phyloP scores from a whole-genome alignment of 1,140 invertebrate species.

The Musca domestica region DNA sequence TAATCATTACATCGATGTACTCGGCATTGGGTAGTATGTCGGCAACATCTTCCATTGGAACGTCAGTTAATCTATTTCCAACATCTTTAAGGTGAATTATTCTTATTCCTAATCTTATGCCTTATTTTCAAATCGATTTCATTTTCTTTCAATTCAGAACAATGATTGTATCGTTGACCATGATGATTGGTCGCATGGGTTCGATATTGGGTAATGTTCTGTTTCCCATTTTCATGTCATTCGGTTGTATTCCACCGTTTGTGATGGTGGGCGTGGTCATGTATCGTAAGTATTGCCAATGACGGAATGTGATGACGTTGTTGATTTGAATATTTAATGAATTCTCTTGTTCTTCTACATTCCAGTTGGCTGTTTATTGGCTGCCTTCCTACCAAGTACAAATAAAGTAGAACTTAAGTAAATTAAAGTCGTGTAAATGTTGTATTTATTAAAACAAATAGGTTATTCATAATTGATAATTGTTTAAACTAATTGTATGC shows the following conservation, averaged over 20 bases:
- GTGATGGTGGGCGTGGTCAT: slow-evolving; percentile 46
- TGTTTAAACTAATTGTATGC: too few relatives aligned
- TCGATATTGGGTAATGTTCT: slow-evolving; percentile 44
- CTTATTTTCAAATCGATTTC: too few relatives aligned
- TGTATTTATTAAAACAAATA: too few relatives aligned
- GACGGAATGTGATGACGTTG: background rate
- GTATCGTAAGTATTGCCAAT: slow-evolving; percentile 37
- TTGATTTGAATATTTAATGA: background rate
- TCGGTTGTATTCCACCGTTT: slow-evolving; percentile 48
- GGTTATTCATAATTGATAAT: too few relatives aligned
- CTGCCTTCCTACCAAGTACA: slow-evolving; percentile 42
- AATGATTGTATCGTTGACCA: slow-evolving; percentile 45
- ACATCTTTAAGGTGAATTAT: slow-evolving; percentile 41
- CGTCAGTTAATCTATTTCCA: slow-evolving; percentile 47
- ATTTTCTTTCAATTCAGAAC: slow-evolving; percentile 29
- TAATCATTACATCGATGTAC: slow-evolving; percentile 42
- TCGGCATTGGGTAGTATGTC: slow-evolving; percentile 47
- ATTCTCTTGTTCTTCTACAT: background rate
- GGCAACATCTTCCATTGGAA: slow-evolving; percentile 45
- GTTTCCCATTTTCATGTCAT: slow-evolving; percentile 43
- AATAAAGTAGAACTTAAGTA: slow-evolving; percentile 41
- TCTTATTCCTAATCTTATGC: background rate
- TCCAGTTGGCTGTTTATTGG: slow-evolving; percentile 39
- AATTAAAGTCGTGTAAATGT: background rate
- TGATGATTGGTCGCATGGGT: slow-evolving; percentile 49